phyloP scores from a whole-genome alignment of 2,113 vertebrate species.

The Mesitornis unicolor region DNA sequence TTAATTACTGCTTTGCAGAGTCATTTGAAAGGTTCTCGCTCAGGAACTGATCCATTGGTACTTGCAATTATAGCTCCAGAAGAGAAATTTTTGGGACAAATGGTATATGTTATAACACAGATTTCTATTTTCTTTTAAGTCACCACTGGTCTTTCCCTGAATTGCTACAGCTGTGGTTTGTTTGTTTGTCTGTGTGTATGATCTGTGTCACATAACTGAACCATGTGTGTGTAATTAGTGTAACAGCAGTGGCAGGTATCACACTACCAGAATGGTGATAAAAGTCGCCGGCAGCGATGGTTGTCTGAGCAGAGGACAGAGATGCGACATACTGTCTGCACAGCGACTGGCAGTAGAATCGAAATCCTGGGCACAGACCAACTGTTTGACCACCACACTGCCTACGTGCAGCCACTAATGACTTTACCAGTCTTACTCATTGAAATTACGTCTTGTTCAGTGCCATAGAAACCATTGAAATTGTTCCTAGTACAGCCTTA shows the following conservation, averaged over 20 bases:
- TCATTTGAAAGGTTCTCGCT: conserved; percentile 56
- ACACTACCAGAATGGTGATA: not conserved
- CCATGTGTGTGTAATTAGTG: rapidly evolving
- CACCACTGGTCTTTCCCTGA: not conserved
- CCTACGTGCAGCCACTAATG: not conserved
- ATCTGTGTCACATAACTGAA: not conserved
- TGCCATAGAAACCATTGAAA: not conserved
- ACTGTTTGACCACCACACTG: not conserved
- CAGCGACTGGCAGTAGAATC: not conserved
- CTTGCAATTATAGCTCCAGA: conserved; percentile 18
- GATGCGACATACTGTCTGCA: not conserved
- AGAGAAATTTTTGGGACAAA: conserved; percentile 23
- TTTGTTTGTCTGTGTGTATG: not conserved
- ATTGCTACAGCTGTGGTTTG: not conserved
- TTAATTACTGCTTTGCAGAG: conserved; percentile 62
- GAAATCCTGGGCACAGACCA: not conserved
- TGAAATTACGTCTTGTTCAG: not conserved
- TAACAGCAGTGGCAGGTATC: not conserved
- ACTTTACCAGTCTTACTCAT: not conserved
- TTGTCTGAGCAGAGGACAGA: not conserved
- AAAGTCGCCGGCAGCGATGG: not conserved
- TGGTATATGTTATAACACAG: not conserved
- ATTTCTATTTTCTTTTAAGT: not conserved
- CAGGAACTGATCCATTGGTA: conserved; percentile 7
- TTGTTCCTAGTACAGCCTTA: not conserved